Evolutionary conservation across 2,797 vertebrate genomes (phyloP), one percentile per base, ranked within the genome.

Genomic region (Amblyraja radiata): DNA sequence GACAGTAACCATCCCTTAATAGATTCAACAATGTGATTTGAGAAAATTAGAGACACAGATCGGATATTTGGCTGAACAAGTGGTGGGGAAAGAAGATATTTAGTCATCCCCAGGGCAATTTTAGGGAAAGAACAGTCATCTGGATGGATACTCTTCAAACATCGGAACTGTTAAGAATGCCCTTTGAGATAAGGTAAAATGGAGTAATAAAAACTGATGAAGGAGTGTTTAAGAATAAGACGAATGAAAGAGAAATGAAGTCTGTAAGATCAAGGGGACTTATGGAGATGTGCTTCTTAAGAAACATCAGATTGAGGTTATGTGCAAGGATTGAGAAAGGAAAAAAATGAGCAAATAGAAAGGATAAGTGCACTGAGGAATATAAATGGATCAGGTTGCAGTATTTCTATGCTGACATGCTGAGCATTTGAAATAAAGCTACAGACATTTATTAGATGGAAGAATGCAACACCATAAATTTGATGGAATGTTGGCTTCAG

Each of bases 401-500:
- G 83, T 6, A 14, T 61, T 61, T 25, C 1, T 65, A 63, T 18
- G 14, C 4, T 28, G 63, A 86, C 16, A n/a, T n/a, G 25, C 81
- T 61, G 28, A 84, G 54, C 14, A 63, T 86, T 28, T 14, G 25
- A 86, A n/a, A 63, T 86, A 86, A 86, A 86, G 28, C 11, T 63
- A 39, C 21, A 83, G 81, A 58, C 21, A 61, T 84, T 84, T 84
- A n/a, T n/a, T 16, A 86, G 83, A 63, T 86, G 58, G 25, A 86
- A 28, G 13, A 86, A 61, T n/a, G 18, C 58, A 86, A 86, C 32
- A 61, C n/a, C 58, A 63, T 32, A 86, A 86, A 63, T 86, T n/a
- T 86, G 83, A 86, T 86, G 83, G 83, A 86, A 61, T 86, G 28
- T 14, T 61, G 58, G 83, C 23, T 86, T 61, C 83, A 86, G 25